These are phyloP conservation scores for Lasioglossum baleicum DNA, from an alignment of 1,140 invertebrate species.

Conservation along the genomic window DNA sequence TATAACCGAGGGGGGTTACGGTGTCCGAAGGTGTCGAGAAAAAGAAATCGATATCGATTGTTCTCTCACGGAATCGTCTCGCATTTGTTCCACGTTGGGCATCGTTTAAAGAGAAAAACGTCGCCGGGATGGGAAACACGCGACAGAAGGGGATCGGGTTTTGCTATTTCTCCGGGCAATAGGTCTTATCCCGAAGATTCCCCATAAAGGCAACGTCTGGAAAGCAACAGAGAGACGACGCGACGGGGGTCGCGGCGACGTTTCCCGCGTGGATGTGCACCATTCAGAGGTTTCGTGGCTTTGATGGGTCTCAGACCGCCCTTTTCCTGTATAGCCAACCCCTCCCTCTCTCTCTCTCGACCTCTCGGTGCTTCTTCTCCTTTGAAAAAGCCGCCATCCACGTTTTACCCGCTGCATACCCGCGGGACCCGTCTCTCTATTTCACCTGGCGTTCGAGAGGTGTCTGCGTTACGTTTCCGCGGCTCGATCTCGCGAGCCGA, in stretches of 20 bases:
- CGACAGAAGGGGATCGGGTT: neutral
- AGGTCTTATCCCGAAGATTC: conserved; percentile 48
- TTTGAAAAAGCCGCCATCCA: conserved; percentile 59
- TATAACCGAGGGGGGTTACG: too few relatives aligned
- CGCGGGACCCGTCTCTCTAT: conserved; percentile 31
- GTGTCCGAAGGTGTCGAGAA: neutral
- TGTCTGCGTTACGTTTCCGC: conserved; percentile 16
- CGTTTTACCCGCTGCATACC: conserved; percentile 45
- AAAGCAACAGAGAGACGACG: conserved; percentile 62
- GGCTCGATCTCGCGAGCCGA: conserved; percentile 4
- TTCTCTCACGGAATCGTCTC: neutral
- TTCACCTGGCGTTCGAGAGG: neutral
- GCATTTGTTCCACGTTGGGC: neutral
- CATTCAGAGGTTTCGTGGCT: conserved; percentile 72
- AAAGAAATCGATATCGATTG: neutral
- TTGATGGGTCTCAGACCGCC: conserved; percentile 75
- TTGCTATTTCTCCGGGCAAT: conserved; percentile 32
- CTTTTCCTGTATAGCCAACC: conserved; percentile 70
- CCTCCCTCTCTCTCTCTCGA: conserved; percentile 28
- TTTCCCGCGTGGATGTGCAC: conserved; percentile 61
- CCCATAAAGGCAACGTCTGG: conserved; percentile 59
- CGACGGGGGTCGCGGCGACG: conserved; percentile 46
- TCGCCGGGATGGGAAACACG: neutral
- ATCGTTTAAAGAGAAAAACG: neutral
- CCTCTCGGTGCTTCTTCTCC: conserved; percentile 37